These are phyloP conservation scores for Melanotaenia pygmaea DNA, from an alignment of 2,797 vertebrate genomes.

Conservation along the genomic window DNA sequence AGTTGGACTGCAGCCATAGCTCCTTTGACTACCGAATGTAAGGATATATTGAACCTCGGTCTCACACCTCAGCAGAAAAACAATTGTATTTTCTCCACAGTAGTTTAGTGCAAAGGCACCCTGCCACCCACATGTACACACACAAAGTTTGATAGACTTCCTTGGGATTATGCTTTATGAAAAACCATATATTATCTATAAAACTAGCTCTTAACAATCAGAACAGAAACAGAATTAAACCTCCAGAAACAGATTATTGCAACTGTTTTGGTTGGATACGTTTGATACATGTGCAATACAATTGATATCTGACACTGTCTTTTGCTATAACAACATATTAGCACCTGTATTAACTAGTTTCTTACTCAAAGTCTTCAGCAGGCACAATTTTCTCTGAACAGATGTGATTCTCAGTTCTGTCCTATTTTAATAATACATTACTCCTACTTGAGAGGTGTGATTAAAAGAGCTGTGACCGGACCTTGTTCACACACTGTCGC, in stretches of 20 bases:
- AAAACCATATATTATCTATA: conserved; percentile 34
- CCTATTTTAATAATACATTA: conserved; percentile 69
- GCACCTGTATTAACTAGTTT: conserved; percentile 33
- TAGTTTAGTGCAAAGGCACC: conserved; percentile 20
- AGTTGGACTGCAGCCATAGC: conserved; percentile 53
- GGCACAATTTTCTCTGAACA: conserved; percentile 35
- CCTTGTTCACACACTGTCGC: conserved; percentile 46
- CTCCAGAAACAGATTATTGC: conserved; percentile 10
- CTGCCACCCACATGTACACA: conserved; percentile 25
- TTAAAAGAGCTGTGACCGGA: conserved; percentile 66
- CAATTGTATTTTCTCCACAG: conserved; percentile 34
- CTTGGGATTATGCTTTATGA: conserved; percentile 44
- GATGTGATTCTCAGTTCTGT: conserved; percentile 50
- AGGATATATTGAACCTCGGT: conserved; percentile 47
- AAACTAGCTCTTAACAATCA: conserved; percentile 43
- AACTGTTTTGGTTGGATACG: conserved; percentile 40
- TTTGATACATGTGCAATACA: conserved; percentile 9
- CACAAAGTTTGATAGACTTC: conserved; percentile 20
- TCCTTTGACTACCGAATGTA: conserved; percentile 28
- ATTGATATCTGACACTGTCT: conserved; percentile 20
- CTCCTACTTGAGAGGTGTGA: conserved; percentile 69
- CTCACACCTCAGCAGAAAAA: conserved; percentile 35
- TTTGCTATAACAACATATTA: conserved; percentile 40
- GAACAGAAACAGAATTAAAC: conserved; percentile 21
- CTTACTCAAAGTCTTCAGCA: conserved; percentile 30